Base-by-base conservation (phyloP, 2,113 vertebrate genomes). In the Ellobius talpinus region DNA sequence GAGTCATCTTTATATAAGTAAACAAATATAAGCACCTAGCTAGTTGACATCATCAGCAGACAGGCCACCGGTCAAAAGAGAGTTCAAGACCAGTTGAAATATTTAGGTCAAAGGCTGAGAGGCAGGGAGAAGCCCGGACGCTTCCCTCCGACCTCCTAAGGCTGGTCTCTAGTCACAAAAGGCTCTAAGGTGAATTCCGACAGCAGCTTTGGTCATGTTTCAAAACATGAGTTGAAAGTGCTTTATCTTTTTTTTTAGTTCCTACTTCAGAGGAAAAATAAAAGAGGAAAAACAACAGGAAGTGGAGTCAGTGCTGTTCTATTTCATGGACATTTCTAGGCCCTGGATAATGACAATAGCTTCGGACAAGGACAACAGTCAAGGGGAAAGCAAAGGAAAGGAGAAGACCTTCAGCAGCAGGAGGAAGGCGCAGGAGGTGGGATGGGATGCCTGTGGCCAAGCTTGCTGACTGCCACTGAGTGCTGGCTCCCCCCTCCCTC, bases 1-100 rank as follows among this genome's bases (percentile, higher is more conserved):
- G 23, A 90, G 50, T 63, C 82, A 58, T 88, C 92, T 94, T 89
- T 31, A 92, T 55, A 68, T 3, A 91, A 19, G 58, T 50, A 86
- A 76, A 92, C 16, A 65, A 76, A 90, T 21, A 45, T 42, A 88
- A 78, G 94, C 82, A 73, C 33, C 55, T 81, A 93, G 87, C 10
- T 88, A 50, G 45, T 45, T 87, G 42, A 19, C 16, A 14, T 77
- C 26, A 94, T 33, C 21, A 76, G 74, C 63, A 82, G 50, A 92
- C 81, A 87, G 91, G 42, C 61, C 61, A 50, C 77, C 89, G 63
- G 50, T n/a, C 89, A 95, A 73, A 47, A 5, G 85, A 47, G 52
- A 77, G n/a, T 88, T 95, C 61, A 76, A 87, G 39, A 81, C 11
- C 68, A 88, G 87, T 11, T 31, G 78, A 93, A 97, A 52, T 74